These are phyloP conservation scores for Rafetus swinhoei DNA, from an alignment of 2,113 vertebrate genomes.

Conservation along the genomic window DNA sequence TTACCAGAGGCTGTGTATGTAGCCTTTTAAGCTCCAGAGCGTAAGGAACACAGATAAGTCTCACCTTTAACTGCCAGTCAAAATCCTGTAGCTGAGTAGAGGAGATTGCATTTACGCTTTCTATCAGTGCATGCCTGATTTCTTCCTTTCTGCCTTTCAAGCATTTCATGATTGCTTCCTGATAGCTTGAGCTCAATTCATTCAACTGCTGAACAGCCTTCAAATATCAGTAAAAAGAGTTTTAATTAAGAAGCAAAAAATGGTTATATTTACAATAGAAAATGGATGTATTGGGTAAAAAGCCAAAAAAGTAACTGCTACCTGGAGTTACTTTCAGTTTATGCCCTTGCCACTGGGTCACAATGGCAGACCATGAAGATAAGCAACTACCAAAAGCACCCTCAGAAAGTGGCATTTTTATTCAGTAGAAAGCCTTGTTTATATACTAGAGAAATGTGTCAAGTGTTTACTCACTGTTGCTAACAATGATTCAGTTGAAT, in stretches of 20 bases:
- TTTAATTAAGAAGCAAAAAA: background rate
- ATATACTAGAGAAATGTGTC: background rate
- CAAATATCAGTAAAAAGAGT: constrained; percentile 28
- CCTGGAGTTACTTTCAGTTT: background rate
- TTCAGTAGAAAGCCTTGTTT: background rate
- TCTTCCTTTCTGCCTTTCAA: constrained; percentile 87
- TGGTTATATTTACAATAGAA: background rate
- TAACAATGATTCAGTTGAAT: background rate
- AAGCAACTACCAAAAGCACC: background rate
- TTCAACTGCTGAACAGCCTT: constrained; percentile 83
- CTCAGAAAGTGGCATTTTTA: background rate
- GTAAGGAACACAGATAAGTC: background rate
- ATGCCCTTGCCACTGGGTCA: background rate
- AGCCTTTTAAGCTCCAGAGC: background rate
- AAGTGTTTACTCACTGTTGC: background rate
- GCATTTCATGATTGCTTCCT: constrained; percentile 82
- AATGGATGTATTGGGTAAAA: background rate
- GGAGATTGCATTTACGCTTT: constrained; percentile 86
- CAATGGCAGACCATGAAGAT: background rate
- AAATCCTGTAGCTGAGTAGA: constrained; percentile 91
- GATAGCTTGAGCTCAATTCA: constrained; percentile 75
- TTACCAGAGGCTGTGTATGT: background rate
- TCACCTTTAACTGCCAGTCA: constrained; percentile 97
- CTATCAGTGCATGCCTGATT: constrained; percentile 83
- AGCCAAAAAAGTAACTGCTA: background rate